Conservation (phyloP, 2,888 invertebrate genomes). For the Amaurobius ferox region DNA sequence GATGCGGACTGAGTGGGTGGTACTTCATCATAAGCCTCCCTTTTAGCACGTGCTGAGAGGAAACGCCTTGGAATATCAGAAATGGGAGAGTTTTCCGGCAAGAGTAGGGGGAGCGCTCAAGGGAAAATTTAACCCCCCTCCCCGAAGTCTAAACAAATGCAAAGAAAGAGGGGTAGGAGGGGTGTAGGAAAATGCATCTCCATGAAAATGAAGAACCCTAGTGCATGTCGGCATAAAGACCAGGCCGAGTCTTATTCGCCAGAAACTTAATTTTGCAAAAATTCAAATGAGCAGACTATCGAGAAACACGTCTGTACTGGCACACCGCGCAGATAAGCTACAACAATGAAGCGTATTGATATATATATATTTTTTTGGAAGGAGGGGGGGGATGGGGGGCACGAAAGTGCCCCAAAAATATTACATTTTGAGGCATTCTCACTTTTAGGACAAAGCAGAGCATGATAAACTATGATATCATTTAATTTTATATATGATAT, state of each 20-base stretch:
- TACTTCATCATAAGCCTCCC: not conserved
- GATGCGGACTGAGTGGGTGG: conserved; percentile 3
- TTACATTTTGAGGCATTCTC: too few relatives aligned
- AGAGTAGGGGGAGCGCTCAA: conserved; percentile 28
- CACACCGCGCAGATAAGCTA: conserved; percentile 43
- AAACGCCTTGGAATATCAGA: conserved; percentile 37
- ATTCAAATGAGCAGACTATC: conserved; percentile 63
- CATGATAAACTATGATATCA: too few relatives aligned
- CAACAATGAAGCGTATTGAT: conserved; percentile 44
- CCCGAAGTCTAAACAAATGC: conserved; percentile 50
- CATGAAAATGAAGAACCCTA: conserved; percentile 20
- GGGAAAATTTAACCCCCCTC: conserved; percentile 32
- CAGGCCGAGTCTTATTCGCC: conserved; percentile 52
- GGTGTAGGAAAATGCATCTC: conserved; percentile 21
- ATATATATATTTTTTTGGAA: conserved; percentile 32
- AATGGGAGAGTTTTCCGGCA: not conserved
- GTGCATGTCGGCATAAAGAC: conserved; percentile 26
- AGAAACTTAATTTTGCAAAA: conserved; percentile 68
- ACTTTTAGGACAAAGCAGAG: too few relatives aligned
- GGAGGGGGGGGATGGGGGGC: too few relatives aligned
- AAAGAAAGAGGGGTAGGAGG: not conserved
- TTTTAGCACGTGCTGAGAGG: conserved; percentile 42
- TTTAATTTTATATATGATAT: too few relatives aligned
- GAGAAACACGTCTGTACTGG: conserved; percentile 56
- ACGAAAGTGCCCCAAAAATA: too few relatives aligned